These are phyloP conservation scores for Morinoia aosen DNA, from an alignment of 2,888 invertebrate species.

Conservation along the genomic window DNA sequence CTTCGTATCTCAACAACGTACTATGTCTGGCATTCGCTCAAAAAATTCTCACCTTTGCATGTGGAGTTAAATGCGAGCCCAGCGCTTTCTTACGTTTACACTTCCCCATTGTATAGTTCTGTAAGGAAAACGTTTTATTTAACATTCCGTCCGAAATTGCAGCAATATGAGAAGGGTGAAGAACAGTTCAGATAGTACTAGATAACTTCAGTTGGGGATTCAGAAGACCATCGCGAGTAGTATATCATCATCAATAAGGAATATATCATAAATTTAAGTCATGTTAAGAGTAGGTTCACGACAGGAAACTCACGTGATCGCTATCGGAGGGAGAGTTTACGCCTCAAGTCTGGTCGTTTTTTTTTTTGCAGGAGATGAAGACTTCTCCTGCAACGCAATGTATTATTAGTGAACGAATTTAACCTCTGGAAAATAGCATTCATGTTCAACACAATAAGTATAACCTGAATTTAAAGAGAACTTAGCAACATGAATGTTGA, in stretches of 20 bases:
- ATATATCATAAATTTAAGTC: background rate
- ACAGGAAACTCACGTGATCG: background rate
- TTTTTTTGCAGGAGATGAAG: background rate
- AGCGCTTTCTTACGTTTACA: background rate
- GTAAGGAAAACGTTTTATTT: background rate
- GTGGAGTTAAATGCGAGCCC: background rate
- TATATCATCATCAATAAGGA: background rate
- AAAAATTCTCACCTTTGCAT: background rate
- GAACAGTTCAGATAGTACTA: background rate
- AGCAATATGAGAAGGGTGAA: background rate
- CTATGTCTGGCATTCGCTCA: too few species aligned
- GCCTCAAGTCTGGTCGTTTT: background rate
- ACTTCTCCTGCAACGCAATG: background rate
- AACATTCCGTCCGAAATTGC: background rate
- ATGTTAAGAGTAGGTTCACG: background rate
- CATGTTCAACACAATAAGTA: background rate
- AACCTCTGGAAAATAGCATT: background rate
- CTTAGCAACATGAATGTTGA: background rate
- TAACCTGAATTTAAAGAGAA: background rate
- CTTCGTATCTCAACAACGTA: too few species aligned
- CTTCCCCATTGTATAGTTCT: background rate
- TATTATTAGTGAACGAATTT: background rate
- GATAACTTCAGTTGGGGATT: conserved; percentile 7
- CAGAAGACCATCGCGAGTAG: conserved; percentile 37
- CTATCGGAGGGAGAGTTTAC: background rate